Conservation (phyloP, 2,888 invertebrate genomes). For the Nomada ruficornis region DNA sequence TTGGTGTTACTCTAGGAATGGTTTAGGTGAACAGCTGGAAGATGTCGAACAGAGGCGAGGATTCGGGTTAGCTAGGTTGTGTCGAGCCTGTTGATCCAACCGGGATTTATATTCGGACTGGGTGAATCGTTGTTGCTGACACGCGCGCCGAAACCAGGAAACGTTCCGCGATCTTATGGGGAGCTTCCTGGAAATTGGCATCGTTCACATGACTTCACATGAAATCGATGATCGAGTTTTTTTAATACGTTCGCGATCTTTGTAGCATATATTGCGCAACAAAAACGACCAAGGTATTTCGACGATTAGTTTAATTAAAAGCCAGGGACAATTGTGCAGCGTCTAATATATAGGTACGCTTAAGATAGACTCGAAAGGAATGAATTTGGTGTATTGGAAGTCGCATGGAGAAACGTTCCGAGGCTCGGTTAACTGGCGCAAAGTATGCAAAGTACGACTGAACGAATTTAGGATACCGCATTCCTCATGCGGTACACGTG, state of each 20-base stretch:
- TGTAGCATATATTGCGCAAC: not conserved
- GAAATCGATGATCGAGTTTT: not conserved
- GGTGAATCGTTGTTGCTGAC: constrained; percentile 30
- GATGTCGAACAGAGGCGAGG: constrained; percentile 13
- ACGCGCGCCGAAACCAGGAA: constrained; percentile 27
- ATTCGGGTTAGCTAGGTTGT: constrained; percentile 25
- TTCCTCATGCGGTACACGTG: constrained; percentile 39
- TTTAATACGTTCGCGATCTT: not conserved
- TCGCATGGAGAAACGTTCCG: too few species aligned
- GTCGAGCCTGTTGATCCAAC: constrained; percentile 45
- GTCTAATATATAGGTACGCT: too few species aligned
- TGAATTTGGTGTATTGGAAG: too few species aligned
- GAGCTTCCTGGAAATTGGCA: too few species aligned
- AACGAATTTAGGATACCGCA: constrained; percentile 16
- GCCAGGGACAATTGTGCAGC: too few species aligned
- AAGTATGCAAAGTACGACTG: not conserved
- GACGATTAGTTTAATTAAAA: too few species aligned
- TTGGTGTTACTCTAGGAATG: not conserved
- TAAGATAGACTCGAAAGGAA: too few species aligned
- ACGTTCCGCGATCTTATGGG: constrained; percentile 14
- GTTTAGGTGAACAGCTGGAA: constrained; percentile 13
- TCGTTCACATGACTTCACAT: too few species aligned
- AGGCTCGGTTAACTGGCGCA: not conserved
- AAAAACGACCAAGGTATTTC: not conserved
- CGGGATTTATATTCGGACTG: constrained; percentile 45